Percentiles rank a stretch among this genome's conserved stretches.
phyloP scores from a whole-genome alignment of 2,888 invertebrate genomes.

The Erynnis tages region DNA sequence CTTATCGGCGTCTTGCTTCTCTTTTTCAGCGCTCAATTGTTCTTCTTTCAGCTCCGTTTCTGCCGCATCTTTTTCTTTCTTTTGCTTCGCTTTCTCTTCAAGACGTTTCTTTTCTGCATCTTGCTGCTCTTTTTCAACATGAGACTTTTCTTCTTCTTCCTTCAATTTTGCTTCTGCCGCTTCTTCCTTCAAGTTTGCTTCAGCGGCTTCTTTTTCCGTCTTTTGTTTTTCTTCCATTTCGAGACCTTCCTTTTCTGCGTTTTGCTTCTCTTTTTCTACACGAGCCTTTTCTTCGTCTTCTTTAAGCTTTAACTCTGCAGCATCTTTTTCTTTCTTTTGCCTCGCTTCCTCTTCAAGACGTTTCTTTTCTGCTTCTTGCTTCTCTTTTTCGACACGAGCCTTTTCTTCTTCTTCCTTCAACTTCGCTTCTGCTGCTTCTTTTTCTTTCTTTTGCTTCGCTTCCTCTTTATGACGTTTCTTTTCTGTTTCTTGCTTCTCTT shows the following conservation, averaged over 20 bases:
- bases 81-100: slow-evolving; percentile 19
- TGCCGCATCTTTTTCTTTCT: neutral
- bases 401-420: neutral
- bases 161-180: neutral
- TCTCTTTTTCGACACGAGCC: neutral
- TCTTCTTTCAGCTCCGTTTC: neutral
- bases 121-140: neutral
- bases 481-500: slow-evolving; percentile 10
- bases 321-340: slow-evolving; percentile 4
- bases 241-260: neutral
- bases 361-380: slow-evolving; percentile 16
- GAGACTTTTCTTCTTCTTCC: slow-evolving; percentile 3
- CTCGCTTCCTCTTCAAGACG: neutral
- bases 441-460: neutral
- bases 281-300: slow-evolving; percentile 4
- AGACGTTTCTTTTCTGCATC: slow-evolving; percentile 24
- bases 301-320: neutral
- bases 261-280: neutral
- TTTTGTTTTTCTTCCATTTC: neutral
- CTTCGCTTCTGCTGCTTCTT: neutral
- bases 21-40: neutral
- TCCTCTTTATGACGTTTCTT: slow-evolving; percentile 30
- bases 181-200: neutral
- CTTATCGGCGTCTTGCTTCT: slow-evolving; percentile 13
- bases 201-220: neutral